Evolutionary conservation across 2,113 vertebrate genomes (phyloP).

Genomic region (Microtus pennsylvanicus): DNA sequence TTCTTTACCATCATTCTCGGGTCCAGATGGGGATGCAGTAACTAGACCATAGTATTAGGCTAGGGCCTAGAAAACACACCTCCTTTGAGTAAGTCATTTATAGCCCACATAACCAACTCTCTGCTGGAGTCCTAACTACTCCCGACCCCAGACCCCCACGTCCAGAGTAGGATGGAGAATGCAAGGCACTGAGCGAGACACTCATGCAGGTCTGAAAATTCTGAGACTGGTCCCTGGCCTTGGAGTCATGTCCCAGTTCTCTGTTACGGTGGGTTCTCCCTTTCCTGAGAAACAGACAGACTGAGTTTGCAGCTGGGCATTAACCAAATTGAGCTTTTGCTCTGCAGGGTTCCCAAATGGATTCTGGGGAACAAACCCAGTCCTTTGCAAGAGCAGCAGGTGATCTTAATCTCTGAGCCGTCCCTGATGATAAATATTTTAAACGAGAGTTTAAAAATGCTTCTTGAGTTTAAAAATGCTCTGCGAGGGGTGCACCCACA

Average conservation of each 20-base stretch:
- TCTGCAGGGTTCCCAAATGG: not conserved
- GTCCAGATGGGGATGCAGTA: not conserved
- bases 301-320: not conserved
- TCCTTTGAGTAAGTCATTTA: not conserved
- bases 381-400: not conserved
- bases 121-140: not conserved
- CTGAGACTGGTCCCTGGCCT: not conserved
- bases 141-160: accelerated
- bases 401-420: not conserved
- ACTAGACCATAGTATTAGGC: not conserved
- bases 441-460: not conserved
- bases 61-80: not conserved
- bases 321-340: not conserved
- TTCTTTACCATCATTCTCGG: not conserved
- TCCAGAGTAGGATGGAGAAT: too few relatives aligned
- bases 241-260: not conserved
- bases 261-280: not conserved
- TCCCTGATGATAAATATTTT: not conserved
- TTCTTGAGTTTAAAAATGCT: not conserved
- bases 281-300: not conserved
- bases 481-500: too few relatives aligned
- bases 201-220: not conserved
- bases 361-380: not conserved
- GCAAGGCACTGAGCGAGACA: not conserved
- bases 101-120: not conserved